phyloP scores from a whole-genome alignment of 1,140 invertebrate genomes.

The Prorops nasuta region DNA sequence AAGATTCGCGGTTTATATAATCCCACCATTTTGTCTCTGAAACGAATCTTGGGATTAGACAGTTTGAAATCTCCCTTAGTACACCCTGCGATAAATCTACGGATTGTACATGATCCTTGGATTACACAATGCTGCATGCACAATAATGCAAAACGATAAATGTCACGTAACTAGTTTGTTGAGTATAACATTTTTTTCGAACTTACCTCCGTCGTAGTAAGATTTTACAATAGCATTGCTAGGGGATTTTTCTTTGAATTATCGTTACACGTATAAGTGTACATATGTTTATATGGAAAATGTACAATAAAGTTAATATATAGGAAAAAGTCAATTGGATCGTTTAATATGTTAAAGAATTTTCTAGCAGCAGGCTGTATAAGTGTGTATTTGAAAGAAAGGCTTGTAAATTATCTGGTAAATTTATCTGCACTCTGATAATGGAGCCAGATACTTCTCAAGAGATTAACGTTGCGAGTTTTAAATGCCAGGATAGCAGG shows the following conservation, averaged over 20 bases:
- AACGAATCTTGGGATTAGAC: conserved; percentile 30
- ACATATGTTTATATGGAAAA: no score
- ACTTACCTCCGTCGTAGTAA: neutral
- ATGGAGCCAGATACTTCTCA: conserved; percentile 3
- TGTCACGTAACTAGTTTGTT: conserved; percentile 13
- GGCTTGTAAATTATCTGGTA: no score
- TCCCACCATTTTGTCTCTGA: conserved; percentile 28
- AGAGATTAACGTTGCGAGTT: conserved; percentile 28
- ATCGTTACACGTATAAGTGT: no score
- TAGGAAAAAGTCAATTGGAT: no score
- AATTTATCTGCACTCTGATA: no score
- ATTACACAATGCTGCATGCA: conserved; percentile 17
- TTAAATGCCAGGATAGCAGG: conserved; percentile 38
- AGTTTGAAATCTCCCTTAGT: conserved; percentile 24
- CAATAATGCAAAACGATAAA: conserved; percentile 21
- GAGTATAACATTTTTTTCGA: conserved; percentile 14
- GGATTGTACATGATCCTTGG: conserved; percentile 23
- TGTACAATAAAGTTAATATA: no score
- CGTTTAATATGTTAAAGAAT: no score
- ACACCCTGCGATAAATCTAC: conserved; percentile 23
- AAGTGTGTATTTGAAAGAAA: no score
- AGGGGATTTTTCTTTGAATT: no score
- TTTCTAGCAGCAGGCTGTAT: no score
- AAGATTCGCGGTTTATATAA: conserved; percentile 29
- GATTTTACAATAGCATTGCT: conserved; percentile 11